These are phyloP conservation scores for Helicoverpa armigera DNA, from an alignment of 1,140 invertebrate species.

Conservation along the genomic window DNA sequence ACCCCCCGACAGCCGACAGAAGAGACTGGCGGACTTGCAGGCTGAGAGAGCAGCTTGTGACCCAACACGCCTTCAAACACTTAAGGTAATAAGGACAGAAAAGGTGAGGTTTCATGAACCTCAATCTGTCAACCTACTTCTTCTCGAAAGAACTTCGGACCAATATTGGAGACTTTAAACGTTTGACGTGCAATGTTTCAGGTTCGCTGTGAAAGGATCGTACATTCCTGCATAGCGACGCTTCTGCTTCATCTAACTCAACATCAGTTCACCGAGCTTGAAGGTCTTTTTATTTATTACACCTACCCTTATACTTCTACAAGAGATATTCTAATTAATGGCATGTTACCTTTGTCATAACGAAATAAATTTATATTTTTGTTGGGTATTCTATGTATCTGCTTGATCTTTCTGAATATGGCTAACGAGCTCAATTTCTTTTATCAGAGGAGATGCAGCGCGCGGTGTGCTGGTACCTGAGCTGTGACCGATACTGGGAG, in stretches of 20 bases:
- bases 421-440: not conserved
- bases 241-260: conserved; percentile 92
- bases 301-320: not conserved
- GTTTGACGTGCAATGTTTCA: conserved; percentile 45
- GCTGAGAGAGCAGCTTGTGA: conserved; percentile 93
- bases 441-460: conserved; percentile 93
- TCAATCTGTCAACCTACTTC: too few species aligned
- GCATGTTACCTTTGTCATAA: too few species aligned
- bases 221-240: conserved; percentile 91
- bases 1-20: conserved; percentile 89
- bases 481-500: conserved; percentile 96
- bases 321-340: not conserved
- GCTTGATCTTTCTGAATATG: too few species aligned
- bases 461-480: conserved; percentile 96
- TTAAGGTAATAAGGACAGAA: conserved; percentile 83
- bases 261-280: conserved; percentile 94
- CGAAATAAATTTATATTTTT: too few species aligned
- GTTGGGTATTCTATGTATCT: too few species aligned
- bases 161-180: too few species aligned
- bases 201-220: conserved; percentile 91
- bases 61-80: conserved; percentile 92
- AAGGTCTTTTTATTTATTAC: conserved; percentile 87
- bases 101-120: not conserved
- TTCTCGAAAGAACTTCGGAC: too few species aligned
- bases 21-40: conserved; percentile 89